Evolutionary conservation across 23 tunicate genomes (phyloP), one percentile per base, ranked within the genome.

Genomic region (Ciona savignyi): DNA sequence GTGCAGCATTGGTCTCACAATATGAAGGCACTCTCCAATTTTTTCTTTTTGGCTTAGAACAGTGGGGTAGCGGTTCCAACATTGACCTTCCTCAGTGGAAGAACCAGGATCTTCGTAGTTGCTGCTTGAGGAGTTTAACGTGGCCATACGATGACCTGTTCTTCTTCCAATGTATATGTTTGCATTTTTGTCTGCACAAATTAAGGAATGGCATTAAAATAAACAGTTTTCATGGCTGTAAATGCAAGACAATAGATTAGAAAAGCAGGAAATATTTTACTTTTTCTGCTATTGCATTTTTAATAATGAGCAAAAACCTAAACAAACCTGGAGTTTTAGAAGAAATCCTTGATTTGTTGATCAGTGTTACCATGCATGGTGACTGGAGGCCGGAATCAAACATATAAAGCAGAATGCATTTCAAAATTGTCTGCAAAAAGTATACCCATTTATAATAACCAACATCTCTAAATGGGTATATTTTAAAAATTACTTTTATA

Each of bases 11-110:
- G 96, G 96, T 23, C 96, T 69, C 2, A 78, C 21, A 19, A 75
- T 74, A 70, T 89, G 88, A 22, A 89, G 81, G 62, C 61, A 78
- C 74, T 89, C 96, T 35, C 96, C 96, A 30, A 83, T 63, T 51
- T 64, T 74, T 64, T 89, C 89, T 23, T 66, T 24, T 32, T 33
- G 56, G 67, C 63, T 83, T 0, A 89, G 75, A 3, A 4, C 25
- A 0, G 96, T 78, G 0, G 96, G 85, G 35, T 73, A 42, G 56
- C 9, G 56, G 56, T 42, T 42, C 56, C 56, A 42, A 15, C 56
- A 42, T 9, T 42, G 3, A 49, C 25, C 24, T 4, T 63, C 3
- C 31, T 25, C 25, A 30, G 26, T n/a, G n/a, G n/a, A n/a, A n/a
- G n/a, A 4, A 60, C 19, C 2, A 30, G 76, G 60, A 30, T 2